Evolutionary conservation across 2,888 invertebrate genomes (phyloP).

Genomic region (Diarsia brunnea): DNA sequence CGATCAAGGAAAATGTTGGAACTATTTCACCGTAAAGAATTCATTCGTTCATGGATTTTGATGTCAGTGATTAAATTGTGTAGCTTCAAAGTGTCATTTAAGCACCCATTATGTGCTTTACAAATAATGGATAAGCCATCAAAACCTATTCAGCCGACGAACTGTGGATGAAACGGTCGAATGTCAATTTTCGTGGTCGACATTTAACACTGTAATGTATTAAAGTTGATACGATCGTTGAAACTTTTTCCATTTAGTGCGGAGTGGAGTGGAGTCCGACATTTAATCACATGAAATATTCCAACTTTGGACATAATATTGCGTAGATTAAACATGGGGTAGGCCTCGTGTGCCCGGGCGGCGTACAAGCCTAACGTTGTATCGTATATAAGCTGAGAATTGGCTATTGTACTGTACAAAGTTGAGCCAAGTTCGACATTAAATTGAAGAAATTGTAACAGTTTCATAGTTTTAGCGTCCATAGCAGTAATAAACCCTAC

Average conservation of each 20-base stretch:
- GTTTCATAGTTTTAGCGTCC: slow-evolving; percentile 59
- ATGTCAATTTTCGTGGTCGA: slow-evolving; percentile 39
- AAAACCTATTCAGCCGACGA: slow-evolving; percentile 32
- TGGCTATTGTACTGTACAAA: slow-evolving; percentile 39
- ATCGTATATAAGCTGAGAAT: slow-evolving; percentile 42
- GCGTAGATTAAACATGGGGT: slow-evolving; percentile 39
- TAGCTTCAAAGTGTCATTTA: not conserved
- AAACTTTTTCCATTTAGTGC: slow-evolving; percentile 60
- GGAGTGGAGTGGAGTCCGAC: slow-evolving; percentile 26
- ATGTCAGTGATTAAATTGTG: slow-evolving; percentile 1
- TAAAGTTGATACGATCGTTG: slow-evolving; percentile 55
- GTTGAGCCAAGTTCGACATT: slow-evolving; percentile 55
- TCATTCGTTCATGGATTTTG: too few relatives aligned
- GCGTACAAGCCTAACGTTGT: slow-evolving; percentile 29
- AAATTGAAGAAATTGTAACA: slow-evolving; percentile 62
- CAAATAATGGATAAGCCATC: slow-evolving; percentile 16
- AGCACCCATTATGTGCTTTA: not conserved
- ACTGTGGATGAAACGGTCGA: slow-evolving; percentile 41
- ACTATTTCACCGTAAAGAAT: not conserved
- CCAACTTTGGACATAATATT: slow-evolving; percentile 53
- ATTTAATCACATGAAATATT: slow-evolving; percentile 53
- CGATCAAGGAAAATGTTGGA: not conserved
- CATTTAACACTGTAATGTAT: slow-evolving; percentile 55
- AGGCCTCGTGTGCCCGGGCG: slow-evolving; percentile 12
- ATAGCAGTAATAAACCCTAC: slow-evolving; percentile 41